A percentile compares a stretch with the other conserved stretches of the same genome.
Evolutionary conservation across 1,140 invertebrate species (phyloP).

Genomic region (Helicoverpa zea): DNA sequence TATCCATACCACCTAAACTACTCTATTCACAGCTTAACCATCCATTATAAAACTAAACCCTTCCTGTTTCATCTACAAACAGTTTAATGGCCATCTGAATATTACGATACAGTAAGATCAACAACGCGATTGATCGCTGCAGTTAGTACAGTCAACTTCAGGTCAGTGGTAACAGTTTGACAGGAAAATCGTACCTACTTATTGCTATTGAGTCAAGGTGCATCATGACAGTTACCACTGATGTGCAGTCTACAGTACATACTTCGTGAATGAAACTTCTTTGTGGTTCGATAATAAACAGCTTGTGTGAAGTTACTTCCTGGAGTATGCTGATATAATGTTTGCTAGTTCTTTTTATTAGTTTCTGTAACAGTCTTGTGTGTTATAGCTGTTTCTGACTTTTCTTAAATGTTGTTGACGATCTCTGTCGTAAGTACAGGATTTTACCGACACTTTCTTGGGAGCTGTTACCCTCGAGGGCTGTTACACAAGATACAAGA

Average conservation of each 20-base stretch:
- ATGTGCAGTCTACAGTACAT: no score
- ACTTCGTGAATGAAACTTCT: slow-evolving; percentile 17
- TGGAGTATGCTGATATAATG: background rate
- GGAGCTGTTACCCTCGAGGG: no score
- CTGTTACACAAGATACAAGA: no score
- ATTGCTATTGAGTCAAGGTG: no score
- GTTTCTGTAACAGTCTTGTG: no score
- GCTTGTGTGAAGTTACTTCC: slow-evolving; percentile 1
- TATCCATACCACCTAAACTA: background rate
- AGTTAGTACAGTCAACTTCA: background rate
- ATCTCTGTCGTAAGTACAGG: no score
- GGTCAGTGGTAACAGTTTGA: no score
- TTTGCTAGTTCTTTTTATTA: background rate
- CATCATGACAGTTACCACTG: no score
- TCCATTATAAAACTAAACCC: background rate
- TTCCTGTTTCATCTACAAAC: slow-evolving; percentile 8
- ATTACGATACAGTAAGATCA: slow-evolving; percentile 36
- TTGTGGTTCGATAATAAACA: slow-evolving; percentile 28
- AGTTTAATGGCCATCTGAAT: slow-evolving; percentile 19
- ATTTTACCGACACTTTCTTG: no score
- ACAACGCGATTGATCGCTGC: slow-evolving; percentile 40
- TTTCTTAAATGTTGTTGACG: no score
- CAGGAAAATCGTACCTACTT: no score
- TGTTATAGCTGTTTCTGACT: no score
- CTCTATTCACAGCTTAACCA: background rate